Base-by-base conservation (phyloP, 1,140 invertebrate genomes). In the Melitaea cinxia region DNA sequence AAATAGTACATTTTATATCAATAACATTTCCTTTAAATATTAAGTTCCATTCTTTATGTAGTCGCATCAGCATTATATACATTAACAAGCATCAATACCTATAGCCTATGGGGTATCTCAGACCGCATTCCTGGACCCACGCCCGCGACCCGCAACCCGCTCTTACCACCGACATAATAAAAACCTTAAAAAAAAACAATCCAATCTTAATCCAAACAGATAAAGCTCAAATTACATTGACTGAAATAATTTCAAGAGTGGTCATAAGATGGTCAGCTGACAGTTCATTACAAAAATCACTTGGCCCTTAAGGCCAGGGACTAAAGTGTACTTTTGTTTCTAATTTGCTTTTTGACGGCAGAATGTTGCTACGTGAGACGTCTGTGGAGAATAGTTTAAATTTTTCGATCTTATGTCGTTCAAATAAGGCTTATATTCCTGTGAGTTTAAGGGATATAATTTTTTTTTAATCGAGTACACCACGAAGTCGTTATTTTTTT, bases 41-140 rank as follows among this genome's bases (percentile, higher is more conserved):
- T 9, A 33, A 52, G n/a, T 5, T 58, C 28, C 37, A 59, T 1
- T 45, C 6, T 65, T 28, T 53, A 57, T 10, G 56, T 59, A 23
- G 65, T 30, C 53, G 58, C 59, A 12, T 33, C 6, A 33, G 33
- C 47, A 62, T 68, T 79, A 80, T 77, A 84, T 75, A 82, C 75
- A 71, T 69, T 79, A 76, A 82, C 75, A 83, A 72, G 72, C 81
- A 80, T 81, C 82, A 70, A 80, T 80, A 78, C 75, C 74, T 83
- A 82, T 79, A 88, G 82, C 79, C 80, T 76, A 84, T 80, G 79
- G 82, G 83, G 79, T 88, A 86, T 82, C 82, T 85, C 78, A 80
- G 83, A 86, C 85, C 83, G 80, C 85, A 88, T 88, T 88, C 85
- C 83, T 79, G 72, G 75, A 77, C 78, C 80, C 74, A 72, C 75